phyloP scores from a whole-genome alignment of 2,888 invertebrate species.

The Diadegma fenestrale region DNA sequence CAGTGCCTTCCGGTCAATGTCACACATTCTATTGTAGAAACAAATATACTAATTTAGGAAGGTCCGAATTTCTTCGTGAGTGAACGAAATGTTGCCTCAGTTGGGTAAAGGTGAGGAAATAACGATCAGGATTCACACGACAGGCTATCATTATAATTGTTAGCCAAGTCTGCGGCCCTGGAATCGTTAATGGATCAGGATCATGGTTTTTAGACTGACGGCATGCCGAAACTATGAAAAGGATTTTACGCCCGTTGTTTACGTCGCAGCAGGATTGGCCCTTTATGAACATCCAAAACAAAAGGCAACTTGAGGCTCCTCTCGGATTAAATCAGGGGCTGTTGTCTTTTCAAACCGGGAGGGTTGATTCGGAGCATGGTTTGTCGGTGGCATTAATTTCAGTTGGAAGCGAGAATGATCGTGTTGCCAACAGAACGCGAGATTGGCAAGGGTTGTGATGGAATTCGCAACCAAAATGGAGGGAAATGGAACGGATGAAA shows the following conservation, averaged over 20 bases:
- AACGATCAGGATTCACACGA: neutral
- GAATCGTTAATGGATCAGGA: neutral
- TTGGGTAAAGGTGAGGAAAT: neutral
- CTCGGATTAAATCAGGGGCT: neutral
- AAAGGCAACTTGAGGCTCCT: neutral
- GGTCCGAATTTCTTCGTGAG: neutral
- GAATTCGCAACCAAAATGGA: conserved; percentile 5
- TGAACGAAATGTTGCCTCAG: neutral
- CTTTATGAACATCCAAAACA: neutral
- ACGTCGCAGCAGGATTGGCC: neutral
- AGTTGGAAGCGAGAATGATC: neutral
- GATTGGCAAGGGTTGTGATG: neutral
- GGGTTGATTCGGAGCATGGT: neutral
- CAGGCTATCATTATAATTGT: neutral
- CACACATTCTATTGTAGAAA: neutral
- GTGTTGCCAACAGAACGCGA: neutral
- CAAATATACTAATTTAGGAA: neutral
- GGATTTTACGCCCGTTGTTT: neutral
- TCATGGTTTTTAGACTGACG: neutral
- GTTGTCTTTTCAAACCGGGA: neutral
- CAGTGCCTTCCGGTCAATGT: neutral
- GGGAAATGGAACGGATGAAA: neutral
- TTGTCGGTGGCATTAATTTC: neutral
- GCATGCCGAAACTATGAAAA: neutral
- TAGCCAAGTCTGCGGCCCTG: neutral